Evolutionary conservation across 1,140 invertebrate genomes (phyloP), one percentile per base, ranked within the genome.

Genomic region (Galleria mellonella): DNA sequence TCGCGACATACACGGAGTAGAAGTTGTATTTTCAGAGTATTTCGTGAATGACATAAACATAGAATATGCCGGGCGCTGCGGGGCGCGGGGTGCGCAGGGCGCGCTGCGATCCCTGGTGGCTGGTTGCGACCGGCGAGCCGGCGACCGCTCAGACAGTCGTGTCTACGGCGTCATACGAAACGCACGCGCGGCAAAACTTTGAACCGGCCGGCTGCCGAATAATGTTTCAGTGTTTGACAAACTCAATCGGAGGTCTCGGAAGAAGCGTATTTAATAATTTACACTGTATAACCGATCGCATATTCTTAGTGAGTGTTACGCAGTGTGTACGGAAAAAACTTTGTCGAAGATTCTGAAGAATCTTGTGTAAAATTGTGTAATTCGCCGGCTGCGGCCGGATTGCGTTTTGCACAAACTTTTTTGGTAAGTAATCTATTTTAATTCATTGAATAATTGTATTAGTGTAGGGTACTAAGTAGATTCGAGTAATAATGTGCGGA

Each of bases 181-280:
- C 69, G 77, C 76, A 79, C 73, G 77, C 76, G 77, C 76, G 75
- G 76, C 72, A 81, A 60, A 66, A 58, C 46, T 75, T 75, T 65
- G 72, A 72, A 72, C 68, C 78, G 72, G 68, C 76, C 78, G 78
- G 78, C 76, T 77, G 67, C 67, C 77, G 76, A 85, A 85, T 82
- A 85, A 85, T 85, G 82, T 84, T 84, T 84, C 78, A 79, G 82
- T 85, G 78, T 79, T 81, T 85, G 73, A 77, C 78, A 73, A 83
- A 81, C 77, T 85, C 82, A 79, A 83, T 79, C 68, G 75, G 82
- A 79, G 77, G 78, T 83, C 73, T 76, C 72, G 82, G 82, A 75
- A 82, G 82, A 82, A 82, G 82, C 71, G 68, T 81, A 72, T 78
- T 79, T 75, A 82, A 55, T 62, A 69, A 79, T 82, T 79, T 83